These are phyloP conservation scores for Pocota personata DNA, from an alignment of 2,888 invertebrate species.

Conservation along the genomic window DNA sequence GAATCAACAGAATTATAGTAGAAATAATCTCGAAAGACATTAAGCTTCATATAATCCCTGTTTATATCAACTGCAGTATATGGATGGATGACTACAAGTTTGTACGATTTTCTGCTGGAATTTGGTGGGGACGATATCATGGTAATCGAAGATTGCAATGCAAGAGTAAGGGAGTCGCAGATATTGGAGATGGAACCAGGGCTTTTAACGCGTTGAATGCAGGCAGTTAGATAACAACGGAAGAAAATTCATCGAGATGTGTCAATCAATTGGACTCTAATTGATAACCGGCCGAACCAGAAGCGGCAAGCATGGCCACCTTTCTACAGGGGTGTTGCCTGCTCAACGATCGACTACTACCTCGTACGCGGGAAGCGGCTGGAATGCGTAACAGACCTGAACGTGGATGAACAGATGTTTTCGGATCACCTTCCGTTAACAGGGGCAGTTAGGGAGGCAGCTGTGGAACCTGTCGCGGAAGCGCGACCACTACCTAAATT, in stretches of 20 bases:
- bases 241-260: too few relatives aligned
- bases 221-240: too few relatives aligned
- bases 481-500: background rate
- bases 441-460: background rate
- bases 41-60: background rate
- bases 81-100: background rate
- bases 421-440: background rate
- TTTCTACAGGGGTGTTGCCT: too few relatives aligned
- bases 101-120: background rate
- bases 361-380: too few relatives aligned
- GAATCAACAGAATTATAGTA: background rate
- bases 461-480: background rate
- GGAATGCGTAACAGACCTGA: background rate
- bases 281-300: too few relatives aligned
- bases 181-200: background rate
- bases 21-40: background rate
- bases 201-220: background rate
- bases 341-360: too few relatives aligned
- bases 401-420: background rate
- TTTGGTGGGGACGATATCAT: too few relatives aligned
- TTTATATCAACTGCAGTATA: background rate
- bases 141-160: background rate
- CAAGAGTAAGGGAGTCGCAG: background rate
- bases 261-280: too few relatives aligned
- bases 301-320: too few relatives aligned